Conservation (phyloP, 2,113 vertebrate genomes). For the Balaeniceps rex region DNA sequence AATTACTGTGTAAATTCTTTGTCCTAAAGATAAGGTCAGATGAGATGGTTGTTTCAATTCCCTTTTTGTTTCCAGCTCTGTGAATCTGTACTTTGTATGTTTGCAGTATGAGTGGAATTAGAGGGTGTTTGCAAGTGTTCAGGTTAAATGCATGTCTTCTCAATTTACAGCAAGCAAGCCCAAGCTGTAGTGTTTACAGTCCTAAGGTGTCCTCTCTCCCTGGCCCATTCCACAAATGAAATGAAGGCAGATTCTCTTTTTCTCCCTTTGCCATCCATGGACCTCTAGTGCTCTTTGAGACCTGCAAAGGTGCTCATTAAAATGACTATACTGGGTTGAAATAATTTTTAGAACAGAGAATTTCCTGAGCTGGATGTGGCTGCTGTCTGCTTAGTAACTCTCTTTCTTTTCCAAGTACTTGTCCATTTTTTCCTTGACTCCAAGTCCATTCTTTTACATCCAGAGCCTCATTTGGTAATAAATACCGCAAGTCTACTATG, state of each 20-base stretch:
- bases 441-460: background rate
- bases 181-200: background rate
- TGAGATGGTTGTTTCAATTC: slow-evolving; percentile 13
- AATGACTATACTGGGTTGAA: background rate
- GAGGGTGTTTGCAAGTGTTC: background rate
- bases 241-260: background rate
- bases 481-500: background rate
- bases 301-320: background rate
- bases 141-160: background rate
- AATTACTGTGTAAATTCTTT: background rate
- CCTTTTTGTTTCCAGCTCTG: background rate
- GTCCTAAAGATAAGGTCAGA: slow-evolving; percentile 13
- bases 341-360: slow-evolving; percentile 37
- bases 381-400: background rate
- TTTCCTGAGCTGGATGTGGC: slow-evolving; percentile 24
- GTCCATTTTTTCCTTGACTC: background rate
- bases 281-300: background rate
- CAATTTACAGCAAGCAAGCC: background rate
- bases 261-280: background rate
- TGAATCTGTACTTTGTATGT: background rate
- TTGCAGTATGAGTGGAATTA: background rate
- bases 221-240: background rate
- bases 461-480: background rate
- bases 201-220: background rate
- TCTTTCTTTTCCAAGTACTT: background rate